phyloP scores from a whole-genome alignment of 2,888 invertebrate genomes.

The Apotomis turbidana region DNA sequence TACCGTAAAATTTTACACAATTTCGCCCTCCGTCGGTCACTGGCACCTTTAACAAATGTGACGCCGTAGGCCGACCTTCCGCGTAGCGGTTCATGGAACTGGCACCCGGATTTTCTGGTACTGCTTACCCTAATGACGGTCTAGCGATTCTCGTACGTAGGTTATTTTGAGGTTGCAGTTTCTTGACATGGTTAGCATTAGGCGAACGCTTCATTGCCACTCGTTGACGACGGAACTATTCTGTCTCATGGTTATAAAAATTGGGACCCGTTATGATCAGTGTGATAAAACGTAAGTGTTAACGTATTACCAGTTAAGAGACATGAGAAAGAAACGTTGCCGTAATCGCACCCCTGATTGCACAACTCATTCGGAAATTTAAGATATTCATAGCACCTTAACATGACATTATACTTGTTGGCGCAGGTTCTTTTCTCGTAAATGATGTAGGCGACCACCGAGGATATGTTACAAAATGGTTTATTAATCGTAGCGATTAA shows the following conservation, averaged over 20 bases:
- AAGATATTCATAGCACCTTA: slow-evolving; percentile 48
- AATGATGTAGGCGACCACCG: too few species aligned
- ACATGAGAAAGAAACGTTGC: slow-evolving; percentile 70
- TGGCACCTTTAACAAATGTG: neutral
- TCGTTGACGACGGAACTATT: slow-evolving; percentile 71
- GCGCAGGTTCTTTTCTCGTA: too few species aligned
- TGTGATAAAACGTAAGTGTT: slow-evolving; percentile 63
- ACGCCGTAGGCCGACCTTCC: too few species aligned
- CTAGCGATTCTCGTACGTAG: too few species aligned
- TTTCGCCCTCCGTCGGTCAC: slow-evolving; percentile 13
- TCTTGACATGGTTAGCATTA: slow-evolving; percentile 66
- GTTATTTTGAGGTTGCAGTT: slow-evolving; percentile 34
- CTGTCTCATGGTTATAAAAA: slow-evolving; percentile 71
- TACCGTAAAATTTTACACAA: too few species aligned
- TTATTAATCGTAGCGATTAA: too few species aligned
- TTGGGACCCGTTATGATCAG: slow-evolving; percentile 70
- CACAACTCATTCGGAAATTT: slow-evolving; percentile 62
- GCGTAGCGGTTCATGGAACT: too few species aligned
- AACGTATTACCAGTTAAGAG: slow-evolving; percentile 44
- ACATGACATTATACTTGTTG: slow-evolving; percentile 39
- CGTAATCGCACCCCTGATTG: slow-evolving; percentile 67
- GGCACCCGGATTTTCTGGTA: too few species aligned
- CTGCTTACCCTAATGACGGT: too few species aligned
- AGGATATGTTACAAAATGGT: too few species aligned
- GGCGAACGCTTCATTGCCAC: slow-evolving; percentile 74